Evolutionary conservation across 1,140 invertebrate genomes (phyloP), one percentile per base, ranked within the genome.

Genomic region (Macrocentrus cingulum): DNA sequence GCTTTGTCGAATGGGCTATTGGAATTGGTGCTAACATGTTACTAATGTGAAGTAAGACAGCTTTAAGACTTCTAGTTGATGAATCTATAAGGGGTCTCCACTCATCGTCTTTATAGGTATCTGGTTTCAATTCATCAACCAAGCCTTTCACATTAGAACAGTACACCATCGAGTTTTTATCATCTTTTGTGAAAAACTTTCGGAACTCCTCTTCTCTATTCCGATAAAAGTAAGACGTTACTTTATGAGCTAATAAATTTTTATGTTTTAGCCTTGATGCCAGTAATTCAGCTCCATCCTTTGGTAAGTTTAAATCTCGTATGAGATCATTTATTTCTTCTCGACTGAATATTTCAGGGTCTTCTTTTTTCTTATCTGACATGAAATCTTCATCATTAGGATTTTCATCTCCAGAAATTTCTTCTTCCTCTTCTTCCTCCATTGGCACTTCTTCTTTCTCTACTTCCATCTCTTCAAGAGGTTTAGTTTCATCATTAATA

Each of bases 1-100:
- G n/a, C n/a, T n/a, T n/a, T n/a, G n/a, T n/a, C n/a, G n/a, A n/a
- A n/a, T n/a, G n/a, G 36, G 63, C 64, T 59, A 70, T 63, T 46
- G 66, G 68, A 44, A 70, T 61, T 8, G 58, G 64, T 11, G 51
- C 66, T 63, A 61, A 67, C 66, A 65, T 62, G 52, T 77, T 79
- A 8, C 58, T 69, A 62, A 70, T 76, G 49, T 77, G 65, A 19
- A 76, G 56, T 34, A 75, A 60, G 44, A 77, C 65, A 64, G 67
- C 71, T 65, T 76, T 74, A 41, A 72, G 61, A 63, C 66, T 75
- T 56, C 56, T 59, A 65, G 70, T 70, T 15, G 65, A 64, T 36
- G n/a, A 41, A 60, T 66, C 60, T 11, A 74, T 71, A 48, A 72
- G 74, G 37, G 65, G 53, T 54, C 54, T 56, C 65, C 60, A 64